Base-by-base conservation (phyloP, 1,140 invertebrate species). In the Proctacanthus coquilletti region DNA sequence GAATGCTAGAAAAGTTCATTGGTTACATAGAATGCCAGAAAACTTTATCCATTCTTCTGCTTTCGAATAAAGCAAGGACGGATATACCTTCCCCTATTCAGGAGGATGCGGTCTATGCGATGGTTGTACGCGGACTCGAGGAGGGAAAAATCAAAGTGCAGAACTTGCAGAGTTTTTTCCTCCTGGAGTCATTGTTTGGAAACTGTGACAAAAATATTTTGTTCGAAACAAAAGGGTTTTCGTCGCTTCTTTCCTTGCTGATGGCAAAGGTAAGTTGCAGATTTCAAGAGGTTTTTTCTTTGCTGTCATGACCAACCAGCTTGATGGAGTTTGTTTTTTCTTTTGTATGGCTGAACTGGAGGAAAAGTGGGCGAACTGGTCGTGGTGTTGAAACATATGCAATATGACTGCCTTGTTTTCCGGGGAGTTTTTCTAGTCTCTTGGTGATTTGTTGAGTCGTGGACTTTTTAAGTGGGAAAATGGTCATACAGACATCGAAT, bases 1-100 rank as follows among this genome's bases (percentile, higher is more conserved):
- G 54, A 21, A 60, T 60, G 56, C 39, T 60, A 39, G 53, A 56
- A 41, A 58, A 60, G 45, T 59, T 59, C 35, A 47, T 60, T 17
- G 51, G 52, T 41, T 43, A 51, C 10, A 43, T 40, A 15, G 40
- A 43, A n/a, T 50, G 49, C 37, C 55, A 58, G 44, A 53, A 52
- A 44, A 46, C 56, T 34, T 34, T 58, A 33, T 48, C 44, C 11
- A 39, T 58, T 18, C 32, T 58, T 32, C 39, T 58, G 33, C 39
- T 58, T 5, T 25, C 23, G 23, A 25, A 25, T 25, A 25, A 6
- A n/a, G n/a, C n/a, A n/a, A n/a, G n/a, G 18, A 20, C 10, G 32
- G 14, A 18, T 30, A 4, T 31, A 18, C 13, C 27, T n/a, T 10
- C 27, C 34, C 13, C 27, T 15, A 36, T 23, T 11, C 34, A 42